These are phyloP conservation scores for Hypomecis punctinalis DNA, from an alignment of 2,888 invertebrate genomes.

Conservation along the genomic window DNA sequence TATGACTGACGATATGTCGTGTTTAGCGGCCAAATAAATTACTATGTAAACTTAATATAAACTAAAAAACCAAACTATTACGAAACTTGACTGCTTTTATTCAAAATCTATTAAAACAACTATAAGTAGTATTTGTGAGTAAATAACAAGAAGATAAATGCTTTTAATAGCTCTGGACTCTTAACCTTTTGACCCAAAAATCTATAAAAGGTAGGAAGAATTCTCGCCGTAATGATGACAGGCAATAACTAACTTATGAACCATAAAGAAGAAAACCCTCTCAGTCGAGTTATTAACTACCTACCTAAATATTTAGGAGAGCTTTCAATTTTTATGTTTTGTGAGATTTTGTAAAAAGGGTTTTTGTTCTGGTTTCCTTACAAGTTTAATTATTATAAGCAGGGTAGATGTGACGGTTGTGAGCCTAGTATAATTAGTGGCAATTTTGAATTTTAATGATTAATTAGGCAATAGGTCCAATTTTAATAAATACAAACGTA, in stretches of 20 bases:
- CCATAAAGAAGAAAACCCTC: slow-evolving; percentile 54
- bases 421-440: too few species aligned
- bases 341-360: slow-evolving; percentile 11
- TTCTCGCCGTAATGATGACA: slow-evolving; percentile 47
- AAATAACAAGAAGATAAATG: slow-evolving; percentile 3
- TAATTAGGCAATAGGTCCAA: too few species aligned
- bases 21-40: too few species aligned
- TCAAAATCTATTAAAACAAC: too few species aligned
- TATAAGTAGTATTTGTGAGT: neutral
- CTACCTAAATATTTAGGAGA: slow-evolving; percentile 20
- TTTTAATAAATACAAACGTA: too few species aligned
- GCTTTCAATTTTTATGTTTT: slow-evolving; percentile 22
- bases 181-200: slow-evolving; percentile 38
- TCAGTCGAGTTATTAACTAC: slow-evolving; percentile 36
- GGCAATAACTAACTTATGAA: slow-evolving; percentile 52
- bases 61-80: too few species aligned
- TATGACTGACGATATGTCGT: too few species aligned
- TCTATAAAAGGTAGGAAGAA: slow-evolving; percentile 32
- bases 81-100: too few species aligned
- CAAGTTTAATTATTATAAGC: too few species aligned
- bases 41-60: too few species aligned
- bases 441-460: too few species aligned
- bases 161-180: slow-evolving; percentile 21
- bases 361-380: neutral
- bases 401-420: too few species aligned